Conservation (phyloP, 2,113 vertebrate species). For the Corydoras sp. region DNA sequence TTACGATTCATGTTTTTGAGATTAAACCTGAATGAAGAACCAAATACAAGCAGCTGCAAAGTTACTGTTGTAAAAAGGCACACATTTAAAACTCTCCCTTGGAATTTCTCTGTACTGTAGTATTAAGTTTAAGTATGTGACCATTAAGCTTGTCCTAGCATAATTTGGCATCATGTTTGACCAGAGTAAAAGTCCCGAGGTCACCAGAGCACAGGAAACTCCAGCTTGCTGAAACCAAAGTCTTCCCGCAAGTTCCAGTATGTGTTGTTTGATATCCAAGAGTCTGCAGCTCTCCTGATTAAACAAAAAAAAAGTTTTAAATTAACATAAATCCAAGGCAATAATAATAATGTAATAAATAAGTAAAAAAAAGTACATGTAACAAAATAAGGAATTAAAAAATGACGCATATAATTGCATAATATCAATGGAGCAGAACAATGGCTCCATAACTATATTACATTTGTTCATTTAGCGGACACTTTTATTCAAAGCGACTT, state of each 20-base stretch:
- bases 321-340: background rate
- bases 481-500: no score
- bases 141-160: no score
- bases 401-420: no score
- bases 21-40: background rate
- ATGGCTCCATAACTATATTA: no score
- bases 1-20: no score
- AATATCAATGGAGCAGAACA: no score
- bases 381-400: no score
- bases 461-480: no score
- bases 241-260: conserved; percentile 87
- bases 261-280: conserved; percentile 84
- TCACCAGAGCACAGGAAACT: conserved; percentile 90
- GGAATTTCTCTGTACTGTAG: background rate
- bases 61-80: background rate
- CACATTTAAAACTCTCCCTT: background rate
- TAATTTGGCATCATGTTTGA: no score
- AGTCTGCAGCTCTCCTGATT: conserved; percentile 76
- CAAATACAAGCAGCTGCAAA: background rate
- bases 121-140: no score
- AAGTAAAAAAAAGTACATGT: no score
- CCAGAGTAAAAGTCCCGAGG: conserved; percentile 10
- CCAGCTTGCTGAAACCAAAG: conserved; percentile 80
- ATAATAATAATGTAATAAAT: no score
- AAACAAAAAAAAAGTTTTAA: conserved; percentile 26